Base-by-base conservation (phyloP, 2,113 vertebrate species). In the Geothlypis trichas region DNA sequence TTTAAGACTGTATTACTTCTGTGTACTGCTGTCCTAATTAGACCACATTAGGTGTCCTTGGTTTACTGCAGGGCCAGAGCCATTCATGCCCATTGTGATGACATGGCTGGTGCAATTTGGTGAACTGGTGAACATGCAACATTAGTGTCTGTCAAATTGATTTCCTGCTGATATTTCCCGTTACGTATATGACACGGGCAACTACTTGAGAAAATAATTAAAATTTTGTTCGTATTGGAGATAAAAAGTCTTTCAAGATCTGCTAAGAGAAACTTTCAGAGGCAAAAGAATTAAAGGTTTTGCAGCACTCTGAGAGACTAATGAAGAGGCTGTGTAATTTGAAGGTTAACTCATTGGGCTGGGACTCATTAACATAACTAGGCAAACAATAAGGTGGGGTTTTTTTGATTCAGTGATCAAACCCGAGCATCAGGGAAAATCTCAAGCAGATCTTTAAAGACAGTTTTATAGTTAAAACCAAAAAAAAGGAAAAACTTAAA, bases 281-380 rank as follows among this genome's bases (percentile, higher is more conserved):
- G 16, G 61, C 17, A 55, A 78, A 89, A 89, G 89, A 95, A 90
- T 84, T 93, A 93, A 95, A 87, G 62, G 73, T 92, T 93, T 89
- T 78, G 44, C 61, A 87, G 73, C 47, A 75, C 90, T 92, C 73
- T 63, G 73, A 78, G 86, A 81, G 65, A 68, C 69, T 95, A 96
- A 92, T 91, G 86, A 96, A 95, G 84, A 93, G 68, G 47, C 57
- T 71, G 42, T 95, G 77, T 87, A 76, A 94, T 95, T 95, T 96
- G 84, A 93, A 96, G 69, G 84, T 81, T 95, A 89, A 52, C 57
- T 97, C 73, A 84, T 65, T 89, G 86, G 73, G 31, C 62, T 91
- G 57, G 69, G 76, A 75, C 41, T 96, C 89, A 95, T 95, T 95
- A 96, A 81, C 93, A 89, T 75, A 95, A 63, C 86, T 65, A 89